These are phyloP conservation scores for Polydesmus complanatus DNA, from an alignment of 2,888 invertebrate genomes.

Conservation along the genomic window DNA sequence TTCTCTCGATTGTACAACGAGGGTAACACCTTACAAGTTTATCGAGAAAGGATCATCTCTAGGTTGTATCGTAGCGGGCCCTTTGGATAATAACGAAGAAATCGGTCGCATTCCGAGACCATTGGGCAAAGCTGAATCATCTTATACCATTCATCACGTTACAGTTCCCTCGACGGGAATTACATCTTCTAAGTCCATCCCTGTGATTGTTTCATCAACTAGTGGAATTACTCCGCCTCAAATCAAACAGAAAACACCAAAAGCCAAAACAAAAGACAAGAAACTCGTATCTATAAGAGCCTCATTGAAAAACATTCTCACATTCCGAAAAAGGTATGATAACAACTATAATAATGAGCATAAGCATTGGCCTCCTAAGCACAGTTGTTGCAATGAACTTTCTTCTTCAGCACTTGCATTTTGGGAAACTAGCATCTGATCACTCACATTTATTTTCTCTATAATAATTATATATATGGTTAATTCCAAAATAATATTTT, in stretches of 20 bases:
- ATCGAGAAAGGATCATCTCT: neutral
- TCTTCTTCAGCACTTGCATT: neutral
- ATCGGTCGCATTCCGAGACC: neutral
- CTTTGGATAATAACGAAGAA: neutral
- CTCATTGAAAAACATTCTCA: slow-evolving; percentile 30
- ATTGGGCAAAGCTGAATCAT: slow-evolving; percentile 14
- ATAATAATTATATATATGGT: too few species aligned
- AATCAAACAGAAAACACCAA: neutral
- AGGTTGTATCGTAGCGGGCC: neutral
- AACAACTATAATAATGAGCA: neutral
- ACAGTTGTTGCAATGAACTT: neutral
- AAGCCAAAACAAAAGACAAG: slow-evolving; percentile 19
- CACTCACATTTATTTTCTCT: neutral
- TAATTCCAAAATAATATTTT: neutral
- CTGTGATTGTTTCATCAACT: neutral
- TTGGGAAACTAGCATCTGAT: neutral
- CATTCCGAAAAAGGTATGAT: slow-evolving; percentile 31
- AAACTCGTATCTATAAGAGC: slow-evolving; percentile 26
- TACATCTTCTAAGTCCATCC: neutral
- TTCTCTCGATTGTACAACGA: too few species aligned
- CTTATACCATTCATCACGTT: slow-evolving; percentile 13
- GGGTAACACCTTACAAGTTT: neutral
- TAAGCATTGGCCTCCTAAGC: neutral
- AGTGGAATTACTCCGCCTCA: neutral
- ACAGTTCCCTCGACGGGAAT: neutral